These are phyloP conservation scores for Phyto melanocephala DNA, from an alignment of 2,888 invertebrate genomes.

Conservation along the genomic window DNA sequence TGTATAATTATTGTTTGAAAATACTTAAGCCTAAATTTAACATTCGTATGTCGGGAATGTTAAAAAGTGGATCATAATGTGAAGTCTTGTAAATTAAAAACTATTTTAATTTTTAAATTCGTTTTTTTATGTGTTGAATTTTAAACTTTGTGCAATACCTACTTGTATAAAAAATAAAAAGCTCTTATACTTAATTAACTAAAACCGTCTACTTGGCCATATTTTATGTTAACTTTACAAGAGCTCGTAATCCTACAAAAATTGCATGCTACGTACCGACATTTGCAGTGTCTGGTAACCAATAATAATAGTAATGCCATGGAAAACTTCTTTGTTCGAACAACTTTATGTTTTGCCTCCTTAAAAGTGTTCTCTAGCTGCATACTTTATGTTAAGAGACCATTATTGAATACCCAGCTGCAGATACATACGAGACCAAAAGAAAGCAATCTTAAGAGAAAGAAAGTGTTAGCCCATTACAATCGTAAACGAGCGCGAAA, in stretches of 20 bases:
- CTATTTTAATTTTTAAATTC: too few relatives aligned
- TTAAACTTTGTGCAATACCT: too few relatives aligned
- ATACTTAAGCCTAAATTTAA: background rate
- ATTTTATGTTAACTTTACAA: background rate
- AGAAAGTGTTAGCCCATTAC: constrained; percentile 62
- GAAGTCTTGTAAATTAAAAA: too few relatives aligned
- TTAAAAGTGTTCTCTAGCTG: constrained; percentile 22
- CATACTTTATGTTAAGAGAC: constrained; percentile 41
- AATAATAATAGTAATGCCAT: background rate
- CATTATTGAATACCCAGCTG: constrained; percentile 49
- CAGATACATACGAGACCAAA: background rate
- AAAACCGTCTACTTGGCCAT: background rate
- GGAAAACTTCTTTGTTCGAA: too few relatives aligned
- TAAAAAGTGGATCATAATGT: background rate
- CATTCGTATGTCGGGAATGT: background rate
- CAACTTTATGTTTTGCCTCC: background rate
- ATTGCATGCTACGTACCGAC: background rate
- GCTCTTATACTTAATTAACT: too few relatives aligned
- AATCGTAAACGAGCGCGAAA: constrained; percentile 63
- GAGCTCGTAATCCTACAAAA: background rate
- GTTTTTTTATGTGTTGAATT: too few relatives aligned
- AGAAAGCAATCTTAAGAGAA: background rate
- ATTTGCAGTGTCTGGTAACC: background rate
- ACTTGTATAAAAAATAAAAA: too few relatives aligned
- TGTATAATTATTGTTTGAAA: background rate